Percentiles rank a stretch among this genome's conserved stretches.
These are phyloP conservation scores for Zaprionus tsacasi DNA, from an alignment of 1,140 invertebrate genomes.

Conservation along the genomic window DNA sequence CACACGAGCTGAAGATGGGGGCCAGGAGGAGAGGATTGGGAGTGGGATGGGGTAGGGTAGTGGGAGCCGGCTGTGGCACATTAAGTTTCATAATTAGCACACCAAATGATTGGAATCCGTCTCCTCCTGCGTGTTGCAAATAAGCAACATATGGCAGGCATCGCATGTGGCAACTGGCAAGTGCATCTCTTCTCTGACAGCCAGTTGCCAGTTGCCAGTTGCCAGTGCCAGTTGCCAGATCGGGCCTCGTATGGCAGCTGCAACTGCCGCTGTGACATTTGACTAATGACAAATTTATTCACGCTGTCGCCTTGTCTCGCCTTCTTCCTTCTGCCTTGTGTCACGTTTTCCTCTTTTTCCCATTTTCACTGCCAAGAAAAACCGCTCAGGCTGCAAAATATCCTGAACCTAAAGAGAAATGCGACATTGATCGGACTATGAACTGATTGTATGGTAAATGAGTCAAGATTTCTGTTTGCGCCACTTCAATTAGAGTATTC, in stretches of 20 bases:
- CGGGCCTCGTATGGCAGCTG: slow-evolving; percentile 38
- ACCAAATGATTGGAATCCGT: slow-evolving; percentile 70
- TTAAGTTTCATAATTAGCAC: slow-evolving; percentile 82
- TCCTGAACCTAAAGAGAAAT: slow-evolving; percentile 45
- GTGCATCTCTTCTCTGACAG: slow-evolving; percentile 51
- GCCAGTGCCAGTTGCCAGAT: slow-evolving; percentile 60
- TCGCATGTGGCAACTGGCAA: slow-evolving; percentile 45
- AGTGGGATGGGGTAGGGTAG: background rate
- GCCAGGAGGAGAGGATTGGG: background rate
- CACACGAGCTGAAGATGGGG: slow-evolving; percentile 20
- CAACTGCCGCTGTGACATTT: slow-evolving; percentile 54
- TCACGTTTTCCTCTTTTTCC: slow-evolving; percentile 34
- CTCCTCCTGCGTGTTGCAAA: slow-evolving; percentile 53
- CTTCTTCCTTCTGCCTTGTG: slow-evolving; percentile 39
- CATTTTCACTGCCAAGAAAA: background rate
- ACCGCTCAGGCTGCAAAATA: slow-evolving; percentile 27
- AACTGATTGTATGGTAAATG: slow-evolving; percentile 8
- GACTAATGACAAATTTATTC: slow-evolving; percentile 82
- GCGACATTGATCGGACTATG: slow-evolving; percentile 17
- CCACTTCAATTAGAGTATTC: slow-evolving; percentile 63
- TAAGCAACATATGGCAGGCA: slow-evolving; percentile 76
- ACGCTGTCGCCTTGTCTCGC: slow-evolving; percentile 73
- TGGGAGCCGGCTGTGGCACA: slow-evolving; percentile 51
- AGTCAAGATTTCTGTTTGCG: slow-evolving; percentile 60
- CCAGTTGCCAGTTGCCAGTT: slow-evolving; percentile 42